Conservation (phyloP, 2,888 invertebrate species). For the Leptinotarsa peninsularis region DNA sequence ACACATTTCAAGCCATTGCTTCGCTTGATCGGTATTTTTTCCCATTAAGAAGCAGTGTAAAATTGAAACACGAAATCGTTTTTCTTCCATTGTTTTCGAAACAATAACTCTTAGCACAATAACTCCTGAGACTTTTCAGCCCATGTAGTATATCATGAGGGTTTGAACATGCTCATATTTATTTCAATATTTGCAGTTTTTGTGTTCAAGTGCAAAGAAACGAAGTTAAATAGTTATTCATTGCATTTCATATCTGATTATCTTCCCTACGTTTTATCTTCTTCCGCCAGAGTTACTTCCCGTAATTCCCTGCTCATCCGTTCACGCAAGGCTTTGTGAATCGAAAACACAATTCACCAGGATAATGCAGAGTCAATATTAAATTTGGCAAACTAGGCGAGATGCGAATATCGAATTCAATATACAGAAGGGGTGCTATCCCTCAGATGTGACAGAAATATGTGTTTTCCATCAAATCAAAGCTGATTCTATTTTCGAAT, state of each 20-base stretch:
- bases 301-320: neutral
- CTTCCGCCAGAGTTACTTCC: neutral
- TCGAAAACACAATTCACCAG: slow-evolving; percentile 5
- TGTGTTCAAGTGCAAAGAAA: too few species aligned
- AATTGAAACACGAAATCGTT: too few species aligned
- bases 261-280: neutral
- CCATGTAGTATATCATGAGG: too few species aligned
- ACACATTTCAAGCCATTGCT: too few species aligned
- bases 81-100: too few species aligned
- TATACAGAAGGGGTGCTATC: neutral
- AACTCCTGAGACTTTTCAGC: too few species aligned
- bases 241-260: neutral
- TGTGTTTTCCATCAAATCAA: slow-evolving; percentile 5
- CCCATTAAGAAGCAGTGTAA: too few species aligned
- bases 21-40: too few species aligned
- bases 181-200: too few species aligned
- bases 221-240: too few species aligned
- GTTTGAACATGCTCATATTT: too few species aligned
- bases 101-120: too few species aligned
- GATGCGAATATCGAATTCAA: slow-evolving; percentile 26
- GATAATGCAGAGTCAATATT: slow-evolving; percentile 18
- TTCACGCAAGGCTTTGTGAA: neutral
- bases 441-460: neutral
- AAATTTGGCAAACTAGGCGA: slow-evolving; percentile 7
- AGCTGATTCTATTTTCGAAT: neutral